Evolutionary conservation across 1,140 invertebrate species (phyloP).

Genomic region (Meteorus sp.): DNA sequence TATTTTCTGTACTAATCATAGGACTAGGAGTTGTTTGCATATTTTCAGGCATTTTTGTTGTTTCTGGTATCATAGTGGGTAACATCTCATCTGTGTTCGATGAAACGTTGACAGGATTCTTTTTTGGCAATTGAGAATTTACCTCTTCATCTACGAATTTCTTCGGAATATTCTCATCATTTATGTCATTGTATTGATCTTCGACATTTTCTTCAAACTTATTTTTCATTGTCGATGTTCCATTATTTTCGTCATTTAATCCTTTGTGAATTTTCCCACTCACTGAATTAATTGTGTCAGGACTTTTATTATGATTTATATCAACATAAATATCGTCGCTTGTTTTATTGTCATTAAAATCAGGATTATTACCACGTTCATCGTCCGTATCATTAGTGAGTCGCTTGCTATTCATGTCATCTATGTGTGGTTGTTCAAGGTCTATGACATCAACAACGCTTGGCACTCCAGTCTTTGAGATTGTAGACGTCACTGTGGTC

Average conservation of each 20-base stretch:
- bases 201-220: constrained; percentile 46
- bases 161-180: constrained; percentile 41
- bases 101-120: not conserved
- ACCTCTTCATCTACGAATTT: constrained; percentile 31
- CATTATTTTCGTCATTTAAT: constrained; percentile 10
- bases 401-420: not conserved
- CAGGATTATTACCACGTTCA: constrained; percentile 9
- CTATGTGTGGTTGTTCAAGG: constrained; percentile 4
- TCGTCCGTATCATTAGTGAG: constrained; percentile 11
- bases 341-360: constrained; percentile 12
- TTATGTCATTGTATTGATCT: constrained; percentile 55
- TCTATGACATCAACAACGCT: constrained; percentile 5
- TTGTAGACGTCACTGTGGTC: constrained; percentile 19
- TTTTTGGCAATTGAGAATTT: constrained; percentile 10
- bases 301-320: not conserved
- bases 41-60: not conserved
- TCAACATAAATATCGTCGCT: not conserved
- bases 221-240: constrained; percentile 5
- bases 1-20: constrained; percentile 1
- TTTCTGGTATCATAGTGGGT: not conserved
- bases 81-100: not conserved
- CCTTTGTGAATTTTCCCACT: not conserved
- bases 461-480: constrained; percentile 1
- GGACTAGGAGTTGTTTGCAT: constrained; percentile 9
- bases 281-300: not conserved